Evolutionary conservation across 1,140 invertebrate genomes (phyloP).

Genomic region (Lethocerus indicus): DNA sequence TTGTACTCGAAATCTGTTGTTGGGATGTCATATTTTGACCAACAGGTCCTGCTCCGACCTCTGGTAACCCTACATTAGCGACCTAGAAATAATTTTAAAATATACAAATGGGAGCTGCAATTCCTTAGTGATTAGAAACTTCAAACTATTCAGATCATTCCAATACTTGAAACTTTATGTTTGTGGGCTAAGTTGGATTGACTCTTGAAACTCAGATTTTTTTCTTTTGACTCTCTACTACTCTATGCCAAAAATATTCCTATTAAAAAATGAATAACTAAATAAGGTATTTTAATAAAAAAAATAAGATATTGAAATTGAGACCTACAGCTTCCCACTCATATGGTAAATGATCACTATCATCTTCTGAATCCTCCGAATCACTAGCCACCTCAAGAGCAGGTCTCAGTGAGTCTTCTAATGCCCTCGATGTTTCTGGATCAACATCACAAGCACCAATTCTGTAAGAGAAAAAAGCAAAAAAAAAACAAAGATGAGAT

Average conservation of each 20-base stretch:
- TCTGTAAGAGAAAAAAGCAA: constrained; percentile 22
- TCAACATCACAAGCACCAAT: constrained; percentile 38
- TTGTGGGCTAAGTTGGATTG: not conserved
- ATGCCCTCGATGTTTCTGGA: constrained; percentile 25
- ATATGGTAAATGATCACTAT: constrained; percentile 32
- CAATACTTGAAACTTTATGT: constrained; percentile 21
- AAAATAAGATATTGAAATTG: not conserved
- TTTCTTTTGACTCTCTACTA: not conserved
- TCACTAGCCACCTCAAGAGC: constrained; percentile 38
- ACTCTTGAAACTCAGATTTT: not conserved
- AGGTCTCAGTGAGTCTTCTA: constrained; percentile 38
- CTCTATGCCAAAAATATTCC: too few species aligned
- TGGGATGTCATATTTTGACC: constrained; percentile 3
- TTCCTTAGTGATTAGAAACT: too few species aligned
- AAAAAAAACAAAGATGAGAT: constrained; percentile 19
- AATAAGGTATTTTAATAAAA: not conserved
- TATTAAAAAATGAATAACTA: too few species aligned
- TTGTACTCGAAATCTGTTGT: constrained; percentile 31
- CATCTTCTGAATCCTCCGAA: constrained; percentile 48
- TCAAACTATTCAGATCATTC: constrained; percentile 23
- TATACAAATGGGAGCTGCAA: constrained; percentile 10
- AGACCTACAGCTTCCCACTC: constrained; percentile 47
- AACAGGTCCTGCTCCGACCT: constrained; percentile 3
- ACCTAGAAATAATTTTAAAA: constrained; percentile 1
- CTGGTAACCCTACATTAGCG: constrained; percentile 10